Conservation (phyloP, 1,140 invertebrate genomes). For the Pissodes strobi region DNA sequence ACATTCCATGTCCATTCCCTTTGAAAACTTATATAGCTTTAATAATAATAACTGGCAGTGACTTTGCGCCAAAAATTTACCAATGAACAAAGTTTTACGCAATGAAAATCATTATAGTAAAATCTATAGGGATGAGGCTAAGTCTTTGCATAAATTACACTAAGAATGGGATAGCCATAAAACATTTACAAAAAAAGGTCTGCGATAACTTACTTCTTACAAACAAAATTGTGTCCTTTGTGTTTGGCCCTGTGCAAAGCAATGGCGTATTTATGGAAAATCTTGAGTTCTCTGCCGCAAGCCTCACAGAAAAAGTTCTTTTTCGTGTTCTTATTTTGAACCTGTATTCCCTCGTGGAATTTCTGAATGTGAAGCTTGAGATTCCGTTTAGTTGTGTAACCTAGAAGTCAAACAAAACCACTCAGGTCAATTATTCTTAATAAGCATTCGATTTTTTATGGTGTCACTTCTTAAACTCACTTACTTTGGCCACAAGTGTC, state of each 20-base stretch:
- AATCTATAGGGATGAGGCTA: too few relatives aligned
- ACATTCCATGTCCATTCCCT: too few relatives aligned
- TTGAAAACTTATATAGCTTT: too few relatives aligned
- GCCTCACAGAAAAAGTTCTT: conserved; percentile 31
- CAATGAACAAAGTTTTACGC: too few relatives aligned
- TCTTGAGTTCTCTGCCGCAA: conserved; percentile 21
- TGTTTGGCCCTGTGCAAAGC: conserved; percentile 27
- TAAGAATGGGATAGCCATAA: too few relatives aligned
- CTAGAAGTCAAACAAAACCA: too few relatives aligned
- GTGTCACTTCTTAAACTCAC: too few relatives aligned
- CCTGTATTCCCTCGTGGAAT: conserved; percentile 22
- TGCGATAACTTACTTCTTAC: conserved; percentile 23
- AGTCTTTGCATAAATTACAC: too few relatives aligned
- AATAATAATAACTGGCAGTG: too few relatives aligned
- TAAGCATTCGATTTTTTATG: neutral
- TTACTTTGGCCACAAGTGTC: conserved; percentile 33
- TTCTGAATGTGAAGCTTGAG: conserved; percentile 23
- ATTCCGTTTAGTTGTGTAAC: conserved; percentile 32
- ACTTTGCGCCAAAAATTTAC: too few relatives aligned
- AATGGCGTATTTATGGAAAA: conserved; percentile 32
- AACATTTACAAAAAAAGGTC: too few relatives aligned
- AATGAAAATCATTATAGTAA: too few relatives aligned
- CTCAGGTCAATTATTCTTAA: neutral
- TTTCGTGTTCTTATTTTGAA: conserved; percentile 17
- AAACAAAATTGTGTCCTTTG: conserved; percentile 26